phyloP scores from a whole-genome alignment of 1,140 invertebrate species.

The Drosophila rhopaloa region DNA sequence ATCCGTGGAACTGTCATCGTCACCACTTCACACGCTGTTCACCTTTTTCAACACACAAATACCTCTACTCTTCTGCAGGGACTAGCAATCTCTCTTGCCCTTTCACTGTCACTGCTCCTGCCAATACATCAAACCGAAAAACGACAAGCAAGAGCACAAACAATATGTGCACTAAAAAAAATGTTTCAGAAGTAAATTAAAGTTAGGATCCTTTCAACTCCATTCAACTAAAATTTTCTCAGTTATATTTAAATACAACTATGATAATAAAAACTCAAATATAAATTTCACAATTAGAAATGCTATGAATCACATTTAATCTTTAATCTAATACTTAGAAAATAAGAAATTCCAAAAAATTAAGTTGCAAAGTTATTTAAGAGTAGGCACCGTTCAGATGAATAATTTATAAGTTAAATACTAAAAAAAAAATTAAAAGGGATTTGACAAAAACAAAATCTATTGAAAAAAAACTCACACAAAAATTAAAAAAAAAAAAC shows the following conservation, averaged over 20 bases:
- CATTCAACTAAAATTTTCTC: too few relatives aligned
- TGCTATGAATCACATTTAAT: too few relatives aligned
- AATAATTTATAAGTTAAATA: not conserved
- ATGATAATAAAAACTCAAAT: too few relatives aligned
- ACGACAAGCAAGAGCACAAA: constrained; percentile 1
- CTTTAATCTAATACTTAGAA: too few relatives aligned
- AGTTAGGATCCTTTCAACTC: too few relatives aligned
- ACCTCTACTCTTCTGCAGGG: not conserved
- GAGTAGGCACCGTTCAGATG: too few relatives aligned
- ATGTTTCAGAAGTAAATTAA: not conserved
- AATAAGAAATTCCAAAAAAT: too few relatives aligned
- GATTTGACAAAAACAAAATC: not conserved
- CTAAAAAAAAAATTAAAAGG: not conserved
- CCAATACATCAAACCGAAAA: constrained; percentile 70
- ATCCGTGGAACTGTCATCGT: constrained; percentile 42
- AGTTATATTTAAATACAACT: too few relatives aligned
- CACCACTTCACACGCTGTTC: constrained; percentile 43
- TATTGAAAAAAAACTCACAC: too few relatives aligned
- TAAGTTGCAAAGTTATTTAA: too few relatives aligned
- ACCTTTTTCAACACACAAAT: constrained; percentile 31
- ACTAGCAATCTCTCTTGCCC: constrained; percentile 34
- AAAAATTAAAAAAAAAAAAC: too few relatives aligned
- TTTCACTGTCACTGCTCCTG: constrained; percentile 41
- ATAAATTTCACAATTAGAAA: too few relatives aligned
- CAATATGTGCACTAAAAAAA: constrained; percentile 5